Percentiles rank a stretch among this genome's conserved stretches.
Evolutionary conservation across 2,888 invertebrate species (phyloP).

Genomic region (Agrenia bidenticulata): DNA sequence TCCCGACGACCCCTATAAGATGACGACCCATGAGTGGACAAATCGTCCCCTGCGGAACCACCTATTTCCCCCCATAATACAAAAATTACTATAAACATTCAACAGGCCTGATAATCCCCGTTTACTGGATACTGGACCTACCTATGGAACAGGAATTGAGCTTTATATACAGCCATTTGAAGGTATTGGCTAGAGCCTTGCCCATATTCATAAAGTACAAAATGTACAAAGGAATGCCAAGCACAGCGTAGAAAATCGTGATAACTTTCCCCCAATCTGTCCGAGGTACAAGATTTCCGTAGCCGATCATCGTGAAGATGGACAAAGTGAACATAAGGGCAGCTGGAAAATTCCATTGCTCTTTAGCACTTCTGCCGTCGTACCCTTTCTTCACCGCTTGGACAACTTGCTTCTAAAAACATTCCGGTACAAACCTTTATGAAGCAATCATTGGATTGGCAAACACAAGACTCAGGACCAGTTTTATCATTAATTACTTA

Average conservation of each 20-base stretch:
- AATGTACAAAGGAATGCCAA: slow-evolving; percentile 84
- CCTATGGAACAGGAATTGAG: slow-evolving; percentile 66
- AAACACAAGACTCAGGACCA: too few species aligned
- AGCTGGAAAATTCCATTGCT: slow-evolving; percentile 83
- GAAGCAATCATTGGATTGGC: too few species aligned
- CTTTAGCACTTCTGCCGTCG: slow-evolving; percentile 65
- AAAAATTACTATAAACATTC: too few species aligned
- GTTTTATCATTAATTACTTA: too few species aligned
- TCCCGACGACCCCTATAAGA: slow-evolving; percentile 4
- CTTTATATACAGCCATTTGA: slow-evolving; percentile 76
- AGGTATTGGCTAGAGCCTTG: slow-evolving; percentile 76
- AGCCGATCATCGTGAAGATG: slow-evolving; percentile 89
- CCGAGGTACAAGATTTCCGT: slow-evolving; percentile 80
- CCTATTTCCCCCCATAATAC: too few species aligned
- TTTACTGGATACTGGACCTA: slow-evolving; percentile 10
- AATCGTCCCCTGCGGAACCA: slow-evolving; percentile 22
- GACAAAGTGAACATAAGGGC: slow-evolving; percentile 85
- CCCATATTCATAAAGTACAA: slow-evolving; percentile 89
- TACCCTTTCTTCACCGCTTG: slow-evolving; percentile 68
- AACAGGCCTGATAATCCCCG: too few species aligned
- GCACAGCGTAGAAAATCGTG: slow-evolving; percentile 81
- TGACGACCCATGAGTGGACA: slow-evolving; percentile 7
- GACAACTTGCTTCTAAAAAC: slow-evolving; percentile 63
- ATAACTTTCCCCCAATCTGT: slow-evolving; percentile 76
- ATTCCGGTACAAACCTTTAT: neutral